phyloP scores from a whole-genome alignment of 2,888 invertebrate species.

The Cyclophora punctaria region DNA sequence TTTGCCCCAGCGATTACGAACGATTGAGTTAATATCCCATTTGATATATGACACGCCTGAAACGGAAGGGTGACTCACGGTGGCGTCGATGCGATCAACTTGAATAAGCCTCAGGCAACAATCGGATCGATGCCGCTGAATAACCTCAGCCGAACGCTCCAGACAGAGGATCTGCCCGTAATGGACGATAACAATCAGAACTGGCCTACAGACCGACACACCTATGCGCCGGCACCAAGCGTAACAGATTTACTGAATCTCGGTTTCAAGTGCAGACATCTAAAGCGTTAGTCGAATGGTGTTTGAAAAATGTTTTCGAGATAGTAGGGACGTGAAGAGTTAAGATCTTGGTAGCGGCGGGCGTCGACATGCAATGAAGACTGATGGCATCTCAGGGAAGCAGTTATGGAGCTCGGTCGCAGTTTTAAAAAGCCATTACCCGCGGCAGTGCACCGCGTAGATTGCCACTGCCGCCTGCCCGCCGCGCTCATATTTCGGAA shows the following conservation, averaged over 20 bases:
- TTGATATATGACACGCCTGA: constrained; percentile 56
- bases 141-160: constrained; percentile 10
- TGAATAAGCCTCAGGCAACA: constrained; percentile 31
- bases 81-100: constrained; percentile 31
- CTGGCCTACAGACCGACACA: constrained; percentile 6
- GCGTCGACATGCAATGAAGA: constrained; percentile 76
- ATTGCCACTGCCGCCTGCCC: constrained; percentile 48
- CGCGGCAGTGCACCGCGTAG: constrained; percentile 68
- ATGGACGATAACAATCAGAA: constrained; percentile 14
- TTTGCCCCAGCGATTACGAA: constrained; percentile 58
- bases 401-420: constrained; percentile 75
- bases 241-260: too few species aligned
- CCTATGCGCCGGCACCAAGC: background rate
- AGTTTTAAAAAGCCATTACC: constrained; percentile 75
- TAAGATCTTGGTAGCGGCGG: constrained; percentile 60
- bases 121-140: constrained; percentile 23
- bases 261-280: too few species aligned
- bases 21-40: constrained; percentile 66
- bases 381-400: constrained; percentile 72
- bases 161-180: constrained; percentile 5
- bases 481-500: constrained; percentile 68
- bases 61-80: constrained; percentile 46
- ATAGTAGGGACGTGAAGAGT: constrained; percentile 55
- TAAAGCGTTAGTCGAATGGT: constrained; percentile 26
- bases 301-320: constrained; percentile 50